Conservation (phyloP, 2,888 invertebrate genomes). For the Athalia cordata region DNA sequence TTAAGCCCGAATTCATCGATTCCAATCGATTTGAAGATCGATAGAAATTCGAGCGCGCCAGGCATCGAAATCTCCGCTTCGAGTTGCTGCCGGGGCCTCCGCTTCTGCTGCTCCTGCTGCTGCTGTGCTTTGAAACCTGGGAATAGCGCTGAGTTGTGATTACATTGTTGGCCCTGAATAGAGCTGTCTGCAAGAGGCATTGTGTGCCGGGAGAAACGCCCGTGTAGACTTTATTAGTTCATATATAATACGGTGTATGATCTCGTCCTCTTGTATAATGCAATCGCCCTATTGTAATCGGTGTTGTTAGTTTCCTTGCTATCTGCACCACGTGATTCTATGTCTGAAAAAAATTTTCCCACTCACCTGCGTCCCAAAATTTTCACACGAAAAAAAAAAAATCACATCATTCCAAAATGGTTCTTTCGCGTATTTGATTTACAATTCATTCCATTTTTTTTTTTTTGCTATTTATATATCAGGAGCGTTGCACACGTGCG, state of each 20-base stretch:
- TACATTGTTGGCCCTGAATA: constrained; percentile 66
- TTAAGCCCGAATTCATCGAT: constrained; percentile 46
- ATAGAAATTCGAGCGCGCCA: neutral
- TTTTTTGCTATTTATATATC: too few species aligned
- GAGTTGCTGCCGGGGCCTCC: too few species aligned
- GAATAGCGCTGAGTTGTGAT: constrained; percentile 67
- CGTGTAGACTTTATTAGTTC: constrained; percentile 47
- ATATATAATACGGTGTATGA: constrained; percentile 42
- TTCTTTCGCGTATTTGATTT: too few species aligned
- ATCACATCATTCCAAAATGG: too few species aligned
- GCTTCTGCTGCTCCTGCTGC: too few species aligned
- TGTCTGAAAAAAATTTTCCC: neutral
- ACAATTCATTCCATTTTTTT: neutral
- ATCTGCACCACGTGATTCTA: neutral
- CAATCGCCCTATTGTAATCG: constrained; percentile 42
- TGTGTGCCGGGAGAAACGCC: constrained; percentile 58
- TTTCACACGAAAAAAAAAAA: neutral
- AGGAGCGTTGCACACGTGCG: neutral
- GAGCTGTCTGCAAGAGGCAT: constrained; percentile 62
- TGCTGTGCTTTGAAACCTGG: neutral
- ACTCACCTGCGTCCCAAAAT: too few species aligned
- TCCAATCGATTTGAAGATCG: constrained; percentile 43
- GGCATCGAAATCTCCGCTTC: neutral
- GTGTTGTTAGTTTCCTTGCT: neutral
- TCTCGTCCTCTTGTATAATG: constrained; percentile 40